Conservation (phyloP, 1,140 invertebrate genomes). For the Zaprionus vittiger region DNA sequence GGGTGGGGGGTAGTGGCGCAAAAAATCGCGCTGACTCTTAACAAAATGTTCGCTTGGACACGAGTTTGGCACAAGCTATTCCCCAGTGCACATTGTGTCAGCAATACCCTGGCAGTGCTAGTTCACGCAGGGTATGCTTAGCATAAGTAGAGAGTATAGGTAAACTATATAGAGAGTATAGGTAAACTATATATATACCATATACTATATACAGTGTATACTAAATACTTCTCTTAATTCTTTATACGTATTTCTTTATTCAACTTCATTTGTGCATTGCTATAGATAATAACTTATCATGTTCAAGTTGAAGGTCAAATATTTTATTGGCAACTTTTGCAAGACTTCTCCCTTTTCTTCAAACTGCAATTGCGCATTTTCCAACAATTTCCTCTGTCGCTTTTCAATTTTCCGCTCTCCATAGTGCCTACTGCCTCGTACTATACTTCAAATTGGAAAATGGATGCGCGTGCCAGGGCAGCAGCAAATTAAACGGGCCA, state of each 20-base stretch:
- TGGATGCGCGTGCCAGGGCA: conserved; percentile 25
- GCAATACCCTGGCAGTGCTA: neutral
- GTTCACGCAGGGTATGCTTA: neutral
- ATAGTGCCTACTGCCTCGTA: neutral
- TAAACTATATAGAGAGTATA: no score
- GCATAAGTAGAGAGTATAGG: no score
- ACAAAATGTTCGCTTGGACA: neutral
- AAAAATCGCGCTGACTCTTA: neutral
- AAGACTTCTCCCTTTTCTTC: no score
- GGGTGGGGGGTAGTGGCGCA: neutral
- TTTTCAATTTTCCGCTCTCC: neutral
- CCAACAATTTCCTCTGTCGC: neutral
- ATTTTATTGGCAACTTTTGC: no score
- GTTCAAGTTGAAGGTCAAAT: no score
- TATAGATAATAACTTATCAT: no score
- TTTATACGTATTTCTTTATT: no score
- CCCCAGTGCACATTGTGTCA: conserved; percentile 19
- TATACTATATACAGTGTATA: no score
- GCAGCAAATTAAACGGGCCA: conserved; percentile 15
- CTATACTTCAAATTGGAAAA: conserved; percentile 53
- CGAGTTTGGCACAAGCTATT: neutral
- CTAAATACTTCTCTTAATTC: no score
- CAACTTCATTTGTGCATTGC: no score
- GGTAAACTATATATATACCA: no score
- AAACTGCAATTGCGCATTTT: no score